These are phyloP conservation scores for Rhinopomastus cyanomelas DNA, from an alignment of 2,113 vertebrate genomes.

Conservation along the genomic window DNA sequence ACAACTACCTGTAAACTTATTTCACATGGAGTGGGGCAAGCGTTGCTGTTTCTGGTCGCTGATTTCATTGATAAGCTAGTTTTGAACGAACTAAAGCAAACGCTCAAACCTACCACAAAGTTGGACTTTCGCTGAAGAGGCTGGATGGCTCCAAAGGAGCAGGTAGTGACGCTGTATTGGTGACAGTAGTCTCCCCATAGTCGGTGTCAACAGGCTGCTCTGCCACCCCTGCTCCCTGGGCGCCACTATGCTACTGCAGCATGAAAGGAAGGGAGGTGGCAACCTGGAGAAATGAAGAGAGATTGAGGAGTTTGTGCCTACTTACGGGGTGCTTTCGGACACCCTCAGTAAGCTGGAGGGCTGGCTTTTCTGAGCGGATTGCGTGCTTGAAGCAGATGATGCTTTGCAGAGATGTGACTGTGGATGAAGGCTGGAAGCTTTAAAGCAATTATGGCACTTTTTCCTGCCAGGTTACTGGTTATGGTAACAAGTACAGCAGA, in stretches of 20 bases:
- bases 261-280: not conserved
- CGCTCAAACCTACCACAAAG: not conserved
- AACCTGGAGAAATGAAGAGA: not conserved
- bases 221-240: not conserved
- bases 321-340: accelerated
- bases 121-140: not conserved
- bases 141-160: not conserved
- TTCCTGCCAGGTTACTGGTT: not conserved
- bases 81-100: not conserved
- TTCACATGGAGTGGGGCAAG: not conserved
- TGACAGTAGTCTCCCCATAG: not conserved
- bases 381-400: accelerated
- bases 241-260: accelerated
- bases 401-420: not conserved
- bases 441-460: not conserved
- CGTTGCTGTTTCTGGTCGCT: not conserved
- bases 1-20: not conserved
- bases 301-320: too few relatives aligned
- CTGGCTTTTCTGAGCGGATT: not conserved
- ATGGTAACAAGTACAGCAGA: not conserved
- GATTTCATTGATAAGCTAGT: not conserved
- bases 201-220: accelerated
- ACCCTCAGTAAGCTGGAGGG: accelerated
- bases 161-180: accelerated
- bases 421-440: not conserved